Conservation (phyloP, 2,113 vertebrate genomes). For the Myiozetetes cayanensis region DNA sequence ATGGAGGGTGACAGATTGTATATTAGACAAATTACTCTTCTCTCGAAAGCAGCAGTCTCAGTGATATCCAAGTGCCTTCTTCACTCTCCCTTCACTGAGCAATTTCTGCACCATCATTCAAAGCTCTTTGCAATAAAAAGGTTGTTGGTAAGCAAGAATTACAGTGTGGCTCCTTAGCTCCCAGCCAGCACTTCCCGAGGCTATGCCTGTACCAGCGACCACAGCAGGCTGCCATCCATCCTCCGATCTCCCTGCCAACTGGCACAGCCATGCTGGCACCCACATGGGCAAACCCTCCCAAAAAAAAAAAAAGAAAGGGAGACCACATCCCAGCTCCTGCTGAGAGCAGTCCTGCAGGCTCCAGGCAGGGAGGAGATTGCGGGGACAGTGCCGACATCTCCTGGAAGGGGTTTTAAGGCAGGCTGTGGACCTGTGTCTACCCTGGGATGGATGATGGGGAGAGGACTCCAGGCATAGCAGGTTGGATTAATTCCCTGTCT, state of each 20-base stretch:
- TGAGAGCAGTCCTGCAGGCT: background rate
- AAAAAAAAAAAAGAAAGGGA: background rate
- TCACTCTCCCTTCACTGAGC: slow-evolving; percentile 4
- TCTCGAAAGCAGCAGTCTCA: slow-evolving; percentile 26
- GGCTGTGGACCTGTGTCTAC: background rate
- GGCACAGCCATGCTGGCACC: background rate
- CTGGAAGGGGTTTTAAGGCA: background rate
- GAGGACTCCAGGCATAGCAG: background rate
- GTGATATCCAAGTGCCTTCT: slow-evolving; percentile 22
- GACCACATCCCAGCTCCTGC: background rate
- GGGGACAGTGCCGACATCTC: fast-evolving
- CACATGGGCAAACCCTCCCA: background rate
- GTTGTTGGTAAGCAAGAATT: background rate
- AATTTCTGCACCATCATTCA: slow-evolving; percentile 42
- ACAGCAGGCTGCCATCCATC: background rate
- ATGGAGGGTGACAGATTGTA: slow-evolving; percentile 60
- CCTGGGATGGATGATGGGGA: background rate
- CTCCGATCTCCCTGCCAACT: background rate
- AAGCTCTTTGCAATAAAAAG: background rate
- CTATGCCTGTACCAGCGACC: background rate
- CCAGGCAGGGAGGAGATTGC: fast-evolving
- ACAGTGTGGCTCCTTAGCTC: background rate
- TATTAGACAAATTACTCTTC: slow-evolving; percentile 61
- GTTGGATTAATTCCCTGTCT: background rate
- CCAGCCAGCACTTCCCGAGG: background rate